Conservation (phyloP, 1,140 invertebrate genomes). For the Atopsyche davidsoni region DNA sequence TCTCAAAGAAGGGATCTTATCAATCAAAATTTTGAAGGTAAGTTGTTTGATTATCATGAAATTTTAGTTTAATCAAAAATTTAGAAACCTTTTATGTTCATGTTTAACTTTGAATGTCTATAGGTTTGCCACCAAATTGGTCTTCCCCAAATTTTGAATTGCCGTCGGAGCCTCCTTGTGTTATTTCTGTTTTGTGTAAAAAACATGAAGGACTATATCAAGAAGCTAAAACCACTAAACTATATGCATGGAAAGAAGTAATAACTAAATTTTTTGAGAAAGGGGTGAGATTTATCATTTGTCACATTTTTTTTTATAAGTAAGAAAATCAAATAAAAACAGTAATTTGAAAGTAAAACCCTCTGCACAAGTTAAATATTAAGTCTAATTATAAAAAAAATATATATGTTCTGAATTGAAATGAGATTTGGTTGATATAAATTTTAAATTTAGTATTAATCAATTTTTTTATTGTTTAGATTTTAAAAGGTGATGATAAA, state of each 20-base stretch:
- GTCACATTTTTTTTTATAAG: neutral
- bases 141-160: constrained; percentile 58
- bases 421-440: too few species aligned
- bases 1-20: constrained; percentile 77
- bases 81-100: constrained; percentile 1
- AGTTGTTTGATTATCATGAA: constrained; percentile 30
- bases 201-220: constrained; percentile 72
- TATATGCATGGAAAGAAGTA: constrained; percentile 78
- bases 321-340: too few species aligned
- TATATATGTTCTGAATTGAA: too few species aligned
- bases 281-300: constrained; percentile 47
- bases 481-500: constrained; percentile 57
- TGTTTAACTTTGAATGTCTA: constrained; percentile 16
- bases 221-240: constrained; percentile 86
- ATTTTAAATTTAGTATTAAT: too few species aligned
- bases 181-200: constrained; percentile 78
- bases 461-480: constrained; percentile 34
- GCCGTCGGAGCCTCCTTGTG: constrained; percentile 67
- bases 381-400: too few species aligned
- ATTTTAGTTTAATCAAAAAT: neutral
- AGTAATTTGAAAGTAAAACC: too few species aligned
- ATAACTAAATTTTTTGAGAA: constrained; percentile 77
- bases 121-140: constrained; percentile 70
- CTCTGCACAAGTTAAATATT: too few species aligned
- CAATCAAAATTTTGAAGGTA: constrained; percentile 78